Evolutionary conservation across 37 sponge, comb jelly and placozoan genomes (phyloP).

Genomic region (Petrosia ficiformis): DNA sequence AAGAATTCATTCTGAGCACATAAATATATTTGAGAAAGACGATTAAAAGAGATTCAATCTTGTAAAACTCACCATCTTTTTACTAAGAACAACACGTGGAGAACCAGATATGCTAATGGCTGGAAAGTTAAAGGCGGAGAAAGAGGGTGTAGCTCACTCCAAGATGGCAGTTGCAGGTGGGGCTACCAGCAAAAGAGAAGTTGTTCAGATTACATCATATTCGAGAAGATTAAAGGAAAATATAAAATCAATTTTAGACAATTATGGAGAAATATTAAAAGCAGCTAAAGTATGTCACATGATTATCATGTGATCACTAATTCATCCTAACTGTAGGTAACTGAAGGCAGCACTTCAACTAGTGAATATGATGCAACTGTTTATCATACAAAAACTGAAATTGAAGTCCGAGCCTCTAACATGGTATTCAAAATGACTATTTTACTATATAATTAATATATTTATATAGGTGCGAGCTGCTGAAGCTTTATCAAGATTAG

Average conservation of each 20-base stretch:
- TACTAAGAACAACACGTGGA: background rate
- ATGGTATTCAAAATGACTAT: constrained; percentile 39
- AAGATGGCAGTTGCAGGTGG: background rate
- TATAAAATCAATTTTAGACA: constrained; percentile 88
- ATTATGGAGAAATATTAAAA: constrained; percentile 81
- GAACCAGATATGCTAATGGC: too few species aligned
- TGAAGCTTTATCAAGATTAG: constrained; percentile 74
- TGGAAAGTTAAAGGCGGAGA: constrained; percentile 27
- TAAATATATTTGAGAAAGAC: background rate
- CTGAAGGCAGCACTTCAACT: constrained; percentile 4
- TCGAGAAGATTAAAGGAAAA: constrained; percentile 74
- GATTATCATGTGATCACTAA: background rate
- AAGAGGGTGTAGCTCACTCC: constrained; percentile 6
- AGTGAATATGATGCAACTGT: constrained; percentile 38
- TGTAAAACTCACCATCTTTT: constrained; percentile 35
- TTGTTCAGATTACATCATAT: constrained; percentile 65
- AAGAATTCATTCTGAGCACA: background rate
- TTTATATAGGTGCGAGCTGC: constrained; percentile 75
- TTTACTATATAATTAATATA: background rate
- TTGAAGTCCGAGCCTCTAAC: constrained; percentile 84
- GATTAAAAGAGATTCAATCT: constrained; percentile 4
- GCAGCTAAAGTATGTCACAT: constrained; percentile 44
- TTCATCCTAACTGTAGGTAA: background rate
- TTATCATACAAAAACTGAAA: constrained; percentile 65
- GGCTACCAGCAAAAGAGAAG: constrained; percentile 52